Percentiles rank a stretch among this genome's conserved stretches.
Conservation (phyloP, 2,888 invertebrate genomes). For the Dryococelus australis region DNA sequence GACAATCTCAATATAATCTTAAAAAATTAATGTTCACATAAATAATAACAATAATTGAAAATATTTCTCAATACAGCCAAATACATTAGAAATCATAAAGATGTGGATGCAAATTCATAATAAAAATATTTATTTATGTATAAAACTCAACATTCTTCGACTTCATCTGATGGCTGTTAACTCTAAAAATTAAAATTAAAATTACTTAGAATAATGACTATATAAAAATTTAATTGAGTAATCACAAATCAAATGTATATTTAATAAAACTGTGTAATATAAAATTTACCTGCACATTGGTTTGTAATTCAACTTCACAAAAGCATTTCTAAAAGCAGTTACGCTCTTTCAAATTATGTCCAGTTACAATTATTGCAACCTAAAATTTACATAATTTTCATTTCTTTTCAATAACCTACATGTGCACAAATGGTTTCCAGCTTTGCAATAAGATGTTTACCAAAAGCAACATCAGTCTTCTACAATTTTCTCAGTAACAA, state of each 20-base stretch:
- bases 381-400: neutral
- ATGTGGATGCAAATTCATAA: neutral
- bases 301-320: neutral
- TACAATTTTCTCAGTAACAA: neutral
- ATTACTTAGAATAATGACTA: neutral
- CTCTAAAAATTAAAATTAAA: neutral
- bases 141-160: neutral
- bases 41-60: no score
- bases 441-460: slow-evolving; percentile 5
- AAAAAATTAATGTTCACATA: no score
- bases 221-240: neutral
- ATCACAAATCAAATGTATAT: neutral
- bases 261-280: neutral
- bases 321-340: neutral
- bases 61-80: no score
- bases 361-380: neutral
- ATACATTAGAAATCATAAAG: no score
- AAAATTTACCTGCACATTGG: neutral
- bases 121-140: neutral
- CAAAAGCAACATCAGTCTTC: neutral
- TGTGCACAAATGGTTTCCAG: neutral
- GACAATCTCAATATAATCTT: no score
- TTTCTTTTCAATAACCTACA: neutral
- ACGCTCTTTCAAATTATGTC: neutral
- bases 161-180: neutral